Percentiles rank a stretch among this genome's conserved stretches.
Conservation (phyloP, 2,797 vertebrate species). For the Erethizon dorsatum region DNA sequence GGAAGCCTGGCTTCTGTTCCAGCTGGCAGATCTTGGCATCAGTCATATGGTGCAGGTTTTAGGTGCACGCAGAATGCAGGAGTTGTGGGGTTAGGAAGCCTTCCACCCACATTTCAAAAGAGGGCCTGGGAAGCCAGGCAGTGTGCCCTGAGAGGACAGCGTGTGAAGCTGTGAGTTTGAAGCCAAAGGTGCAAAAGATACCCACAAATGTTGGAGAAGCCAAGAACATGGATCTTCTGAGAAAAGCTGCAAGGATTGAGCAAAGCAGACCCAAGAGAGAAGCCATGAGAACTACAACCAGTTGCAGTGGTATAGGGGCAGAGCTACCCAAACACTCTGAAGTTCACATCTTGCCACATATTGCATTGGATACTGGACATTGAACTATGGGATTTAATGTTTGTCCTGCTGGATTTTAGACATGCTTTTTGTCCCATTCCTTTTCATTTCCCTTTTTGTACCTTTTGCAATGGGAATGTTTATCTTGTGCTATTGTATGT, state of each 20-base stretch:
- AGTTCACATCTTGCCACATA: not conserved
- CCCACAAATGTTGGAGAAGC: not conserved
- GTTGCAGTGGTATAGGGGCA: not conserved
- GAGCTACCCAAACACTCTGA: not conserved
- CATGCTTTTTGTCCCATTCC: not conserved
- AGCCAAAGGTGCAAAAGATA: not conserved
- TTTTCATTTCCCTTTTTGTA: not conserved
- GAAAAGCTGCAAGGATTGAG: not conserved
- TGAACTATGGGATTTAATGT: not conserved
- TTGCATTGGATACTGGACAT: not conserved
- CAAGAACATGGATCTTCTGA: not conserved
- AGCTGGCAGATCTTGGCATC: not conserved
- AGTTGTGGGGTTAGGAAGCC: not conserved
- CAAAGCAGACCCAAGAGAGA: not conserved
- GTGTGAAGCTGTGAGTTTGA: not conserved
- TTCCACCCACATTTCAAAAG: not conserved
- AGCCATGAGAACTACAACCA: not conserved
- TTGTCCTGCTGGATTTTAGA: not conserved
- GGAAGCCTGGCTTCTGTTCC: not conserved
- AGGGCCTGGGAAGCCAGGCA: not conserved
- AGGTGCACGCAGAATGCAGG: not conserved
- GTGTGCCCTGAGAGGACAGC: not conserved
- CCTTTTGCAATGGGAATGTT: not conserved
- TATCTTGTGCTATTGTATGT: not conserved
- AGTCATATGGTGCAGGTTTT: not conserved